Evolutionary conservation across 2,797 vertebrate genomes (phyloP), one percentile per base, ranked within the genome.

Genomic region (Borostomias antarcticus): DNA sequence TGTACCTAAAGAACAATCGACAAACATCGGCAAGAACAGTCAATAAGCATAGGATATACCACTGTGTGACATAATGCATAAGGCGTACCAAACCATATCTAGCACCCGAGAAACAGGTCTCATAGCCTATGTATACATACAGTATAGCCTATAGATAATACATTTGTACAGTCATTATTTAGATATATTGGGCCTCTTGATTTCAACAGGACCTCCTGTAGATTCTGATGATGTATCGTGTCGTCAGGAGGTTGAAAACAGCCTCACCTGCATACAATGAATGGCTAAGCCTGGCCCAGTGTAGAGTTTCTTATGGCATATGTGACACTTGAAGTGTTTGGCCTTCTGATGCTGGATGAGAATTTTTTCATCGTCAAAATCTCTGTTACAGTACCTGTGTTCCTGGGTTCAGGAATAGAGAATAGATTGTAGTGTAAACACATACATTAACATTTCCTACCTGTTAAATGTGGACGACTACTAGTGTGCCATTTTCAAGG

Each of bases 311-410:
- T 99, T 99, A 81, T 99, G 97, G 86, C 97, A 98, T 86, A 99
- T 99, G 62, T 98, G 97, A 74, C 97, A 98, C 91, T 99, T 99
- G 81, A 99, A 98, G 90, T 98, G 97, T 81, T 98, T 99, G 48
- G 97, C 96, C 89, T 99, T 99, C 84, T 99, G 97, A 73, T 99
- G 97, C 76, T 99, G 97, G 81, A 99, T 99, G 63, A 99, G 95
- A 69, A 99, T 99, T 83, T 99, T 98, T 82, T 99, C 96, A 77
- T 99, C 96, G 64, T 99, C 97, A 80, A 98, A 99, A 87, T 99
- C 97, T 85, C 97, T 93, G 83, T 98, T 98, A 75, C 97, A 99
- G 62, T 99, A 99, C 96, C 96, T 98, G 78, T 0, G 37, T 11
- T 1, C 4, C 17, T 17, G 0, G 1, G 58, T 73, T 91, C 83